Conservation (phyloP, 2,113 vertebrate genomes). For the Ictidomys tridecemlineatus region DNA sequence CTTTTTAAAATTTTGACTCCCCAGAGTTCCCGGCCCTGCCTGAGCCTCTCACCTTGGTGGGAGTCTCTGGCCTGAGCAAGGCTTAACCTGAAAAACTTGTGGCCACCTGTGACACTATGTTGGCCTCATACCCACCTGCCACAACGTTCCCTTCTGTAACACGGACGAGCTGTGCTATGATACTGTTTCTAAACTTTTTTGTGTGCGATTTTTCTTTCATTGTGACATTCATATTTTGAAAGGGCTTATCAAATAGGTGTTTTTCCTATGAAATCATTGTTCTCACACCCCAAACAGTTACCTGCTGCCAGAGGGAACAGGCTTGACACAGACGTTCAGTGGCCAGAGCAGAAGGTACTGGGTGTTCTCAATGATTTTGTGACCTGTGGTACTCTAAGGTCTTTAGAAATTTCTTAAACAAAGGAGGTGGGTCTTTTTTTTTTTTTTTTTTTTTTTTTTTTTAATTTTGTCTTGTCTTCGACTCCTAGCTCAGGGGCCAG, state of each 20-base stretch:
- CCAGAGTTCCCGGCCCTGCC: slow-evolving; percentile 72
- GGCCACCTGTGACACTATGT: not conserved
- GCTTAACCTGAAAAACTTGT: slow-evolving; percentile 68
- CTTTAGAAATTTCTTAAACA: slow-evolving; percentile 46
- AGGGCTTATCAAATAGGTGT: not conserved
- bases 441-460: not conserved
- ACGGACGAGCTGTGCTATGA: not conserved
- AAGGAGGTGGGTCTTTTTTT: not conserved
- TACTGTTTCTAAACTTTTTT: not conserved
- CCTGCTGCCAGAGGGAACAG: not conserved
- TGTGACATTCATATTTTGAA: slow-evolving; percentile 14
- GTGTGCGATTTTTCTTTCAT: not conserved
- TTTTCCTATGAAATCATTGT: slow-evolving; percentile 26
- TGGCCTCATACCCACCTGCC: not conserved
- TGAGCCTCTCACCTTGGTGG: slow-evolving; percentile 71
- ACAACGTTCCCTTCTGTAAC: not conserved
- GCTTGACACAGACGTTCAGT: not conserved
- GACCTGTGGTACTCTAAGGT: not conserved
- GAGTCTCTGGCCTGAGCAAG: slow-evolving; percentile 82
- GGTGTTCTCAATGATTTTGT: not conserved
- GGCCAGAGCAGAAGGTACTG: not conserved
- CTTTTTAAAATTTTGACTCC: slow-evolving; percentile 73
- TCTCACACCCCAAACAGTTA: not conserved
- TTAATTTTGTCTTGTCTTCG: slow-evolving; percentile 39
- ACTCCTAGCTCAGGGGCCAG: not conserved